phyloP scores from a whole-genome alignment of 2,797 vertebrate genomes.

The Arrhamphus sclerolepis region DNA sequence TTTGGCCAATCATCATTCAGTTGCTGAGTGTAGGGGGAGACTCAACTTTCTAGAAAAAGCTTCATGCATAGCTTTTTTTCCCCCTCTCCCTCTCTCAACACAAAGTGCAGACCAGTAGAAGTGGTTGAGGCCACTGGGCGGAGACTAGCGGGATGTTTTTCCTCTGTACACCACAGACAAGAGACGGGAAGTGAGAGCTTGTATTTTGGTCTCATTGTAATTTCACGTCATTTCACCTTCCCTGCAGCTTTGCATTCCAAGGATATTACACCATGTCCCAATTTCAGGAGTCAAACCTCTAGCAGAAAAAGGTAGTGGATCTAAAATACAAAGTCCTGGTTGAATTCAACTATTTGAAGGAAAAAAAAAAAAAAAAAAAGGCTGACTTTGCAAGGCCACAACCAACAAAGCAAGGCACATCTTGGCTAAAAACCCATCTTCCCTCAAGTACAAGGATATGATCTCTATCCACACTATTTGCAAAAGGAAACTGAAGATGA shows the following conservation, averaged over 20 bases:
- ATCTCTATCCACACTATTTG: conserved; percentile 9
- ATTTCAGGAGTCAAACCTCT: not conserved
- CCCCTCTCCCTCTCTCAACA: too few species aligned
- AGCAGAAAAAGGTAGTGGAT: not conserved
- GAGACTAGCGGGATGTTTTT: conserved; percentile 53
- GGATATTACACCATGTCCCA: conserved; percentile 1
- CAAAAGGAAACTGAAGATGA: conserved; percentile 51
- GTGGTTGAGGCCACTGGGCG: conserved; percentile 49
- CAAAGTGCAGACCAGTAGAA: conserved; percentile 65
- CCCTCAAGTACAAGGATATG: too few species aligned
- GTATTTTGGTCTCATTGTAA: conserved; percentile 9
- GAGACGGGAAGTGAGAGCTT: conserved; percentile 36
- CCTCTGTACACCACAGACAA: conserved; percentile 29
- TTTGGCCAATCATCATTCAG: conserved; percentile 78
- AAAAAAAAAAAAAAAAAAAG: not conserved
- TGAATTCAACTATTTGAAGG: not conserved
- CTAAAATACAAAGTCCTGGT: not conserved
- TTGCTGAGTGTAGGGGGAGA: conserved; percentile 77
- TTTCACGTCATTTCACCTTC: conserved; percentile 34
- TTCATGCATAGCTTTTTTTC: conserved; percentile 66
- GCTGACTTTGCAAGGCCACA: not conserved
- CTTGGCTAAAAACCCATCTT: too few species aligned
- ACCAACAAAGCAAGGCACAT: too few species aligned
- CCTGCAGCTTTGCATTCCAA: conserved; percentile 21
- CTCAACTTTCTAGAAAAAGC: conserved; percentile 64